A percentile compares a stretch with the other conserved stretches of the same genome.
Evolutionary conservation across 2,113 vertebrate species (phyloP).

Genomic region (Hippocampus abdominalis): DNA sequence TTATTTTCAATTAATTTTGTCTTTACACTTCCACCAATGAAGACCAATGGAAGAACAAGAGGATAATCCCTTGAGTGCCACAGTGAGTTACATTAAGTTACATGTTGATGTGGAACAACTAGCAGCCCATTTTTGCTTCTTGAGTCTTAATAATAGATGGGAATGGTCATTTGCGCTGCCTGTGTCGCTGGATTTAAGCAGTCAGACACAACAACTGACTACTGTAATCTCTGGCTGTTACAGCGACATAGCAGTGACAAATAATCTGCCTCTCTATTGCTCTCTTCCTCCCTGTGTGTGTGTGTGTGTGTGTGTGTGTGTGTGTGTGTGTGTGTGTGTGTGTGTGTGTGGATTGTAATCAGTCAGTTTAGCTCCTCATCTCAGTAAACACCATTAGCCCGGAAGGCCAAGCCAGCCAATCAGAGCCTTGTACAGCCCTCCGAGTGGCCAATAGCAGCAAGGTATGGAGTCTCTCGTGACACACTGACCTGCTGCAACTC

Average conservation of each 20-base stretch:
- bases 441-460: conserved; percentile 42
- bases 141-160: neutral
- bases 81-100: neutral
- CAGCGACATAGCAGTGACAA: conserved; percentile 18
- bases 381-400: conserved; percentile 73
- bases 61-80: neutral
- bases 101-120: neutral
- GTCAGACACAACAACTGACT: conserved; percentile 15
- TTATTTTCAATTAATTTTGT: no score
- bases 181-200: conserved; percentile 13
- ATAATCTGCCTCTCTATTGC: conserved; percentile 31
- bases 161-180: conserved; percentile 3
- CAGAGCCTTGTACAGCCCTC: conserved; percentile 19
- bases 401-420: conserved; percentile 66
- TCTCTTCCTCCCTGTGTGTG: conserved; percentile 11
- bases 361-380: conserved; percentile 70
- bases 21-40: neutral
- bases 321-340: conserved; percentile 5
- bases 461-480: conserved; percentile 66
- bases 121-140: neutral
- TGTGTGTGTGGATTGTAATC: conserved; percentile 54
- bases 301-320: neutral
- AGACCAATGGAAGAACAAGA: neutral
- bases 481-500: conserved; percentile 71
- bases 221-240: conserved; percentile 30